Conservation (phyloP, 92 coral and sea anemone genomes). For the Desmophyllum pertusum region DNA sequence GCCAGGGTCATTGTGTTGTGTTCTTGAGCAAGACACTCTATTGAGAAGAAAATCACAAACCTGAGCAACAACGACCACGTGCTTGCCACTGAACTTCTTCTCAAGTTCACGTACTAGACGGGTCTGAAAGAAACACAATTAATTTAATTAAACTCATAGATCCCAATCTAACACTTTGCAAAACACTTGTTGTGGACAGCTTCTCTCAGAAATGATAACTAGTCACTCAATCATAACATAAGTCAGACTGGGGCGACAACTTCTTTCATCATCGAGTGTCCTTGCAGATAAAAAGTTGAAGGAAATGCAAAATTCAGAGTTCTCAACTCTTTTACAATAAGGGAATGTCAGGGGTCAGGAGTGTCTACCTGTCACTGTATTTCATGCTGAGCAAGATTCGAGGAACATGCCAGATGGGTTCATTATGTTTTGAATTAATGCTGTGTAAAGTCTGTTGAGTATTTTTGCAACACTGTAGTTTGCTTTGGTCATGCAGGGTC, state of each 20-base stretch:
- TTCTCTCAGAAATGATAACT: conserved; percentile 18
- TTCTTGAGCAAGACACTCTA: too few species aligned
- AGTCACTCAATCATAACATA: conserved; percentile 47
- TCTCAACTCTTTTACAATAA: too few species aligned
- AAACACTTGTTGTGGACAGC: not conserved
- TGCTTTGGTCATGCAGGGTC: too few species aligned
- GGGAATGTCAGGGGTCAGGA: too few species aligned
- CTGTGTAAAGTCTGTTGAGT: not conserved
- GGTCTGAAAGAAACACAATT: conserved; percentile 55
- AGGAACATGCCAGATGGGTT: too few species aligned
- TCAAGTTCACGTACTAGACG: conserved; percentile 98
- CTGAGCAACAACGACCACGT: conserved; percentile 95
- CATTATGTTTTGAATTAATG: not conserved
- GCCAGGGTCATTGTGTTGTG: too few species aligned
- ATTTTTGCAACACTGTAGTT: too few species aligned
- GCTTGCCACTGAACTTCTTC: conserved; percentile 99
- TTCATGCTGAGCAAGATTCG: too few species aligned
- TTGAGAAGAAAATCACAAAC: conserved; percentile 39
- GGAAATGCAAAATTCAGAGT: not conserved
- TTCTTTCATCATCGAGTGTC: conserved; percentile 72
- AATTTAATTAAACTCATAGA: too few species aligned
- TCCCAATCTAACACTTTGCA: not conserved
- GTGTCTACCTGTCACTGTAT: too few species aligned
- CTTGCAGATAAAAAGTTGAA: not conserved
- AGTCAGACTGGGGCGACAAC: conserved; percentile 97